Evolutionary conservation across 1,140 invertebrate genomes (phyloP), one percentile per base, ranked within the genome.

Genomic region (Solenopsis fugax): DNA sequence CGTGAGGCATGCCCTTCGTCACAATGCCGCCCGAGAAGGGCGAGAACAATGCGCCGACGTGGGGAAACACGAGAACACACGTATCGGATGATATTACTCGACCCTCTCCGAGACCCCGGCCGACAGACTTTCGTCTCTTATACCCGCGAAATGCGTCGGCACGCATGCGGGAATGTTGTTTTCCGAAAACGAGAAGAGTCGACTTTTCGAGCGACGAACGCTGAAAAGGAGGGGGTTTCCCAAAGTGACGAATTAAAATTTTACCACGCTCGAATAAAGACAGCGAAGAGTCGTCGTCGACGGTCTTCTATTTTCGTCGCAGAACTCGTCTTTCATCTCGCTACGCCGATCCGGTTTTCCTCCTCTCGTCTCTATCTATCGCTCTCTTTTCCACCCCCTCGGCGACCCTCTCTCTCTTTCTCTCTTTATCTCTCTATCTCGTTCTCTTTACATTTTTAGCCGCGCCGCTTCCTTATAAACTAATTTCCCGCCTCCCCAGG

Each of bases 391-490:
- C n/a, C 37, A 21, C 6, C 1, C 41, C 41, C 4, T 37, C 37
- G 2, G 2, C 37, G 37, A 2, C 37, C 37, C 16, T 29, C 41
- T 71, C 41, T 71, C 2, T 80, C 29, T 56, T 12, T 45, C 34
- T 58, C 24, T 45, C 34, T 69, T 34, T 71, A 37, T 67, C 64
- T 18, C n/a, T 58, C 52, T 60, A 62, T 4, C 69, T 75, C 24
- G 64, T 77, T 45, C 85, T 60, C 37, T 87, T 56, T 78, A 73
- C 71, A 89, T 90, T 92, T 92, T 91, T 90, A 89, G 50, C 87
- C 92, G 89, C 89, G 89, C 93, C 94, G 94, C 94, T 95, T 95
- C 94, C 94, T 95, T 94, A 93, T 95, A 95, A 95, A 95, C 94
- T 95, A 95, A 95, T 95, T 95, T 94, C 92, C 88, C 85, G 82